Percentiles rank a stretch among this genome's conserved stretches.
Evolutionary conservation across 2,113 vertebrate species (phyloP).

Genomic region (Nothocercus nigrocapillus): DNA sequence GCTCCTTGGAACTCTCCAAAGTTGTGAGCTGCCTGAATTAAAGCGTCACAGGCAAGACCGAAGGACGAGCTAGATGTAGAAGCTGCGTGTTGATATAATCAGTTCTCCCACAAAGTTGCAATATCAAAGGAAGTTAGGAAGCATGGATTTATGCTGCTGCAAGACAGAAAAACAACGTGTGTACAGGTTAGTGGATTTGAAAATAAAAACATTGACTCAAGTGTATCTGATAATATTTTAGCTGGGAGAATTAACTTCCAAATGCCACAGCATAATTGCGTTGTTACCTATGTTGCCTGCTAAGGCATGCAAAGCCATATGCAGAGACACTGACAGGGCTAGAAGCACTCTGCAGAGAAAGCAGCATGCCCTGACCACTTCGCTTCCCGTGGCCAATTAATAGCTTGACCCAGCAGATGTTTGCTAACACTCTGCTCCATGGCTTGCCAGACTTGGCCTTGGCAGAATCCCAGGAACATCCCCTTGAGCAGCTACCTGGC

Average conservation of each 20-base stretch:
- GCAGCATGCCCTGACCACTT: background rate
- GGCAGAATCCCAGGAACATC: slow-evolving; percentile 1
- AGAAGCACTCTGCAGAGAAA: background rate
- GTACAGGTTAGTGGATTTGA: background rate
- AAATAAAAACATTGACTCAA: background rate
- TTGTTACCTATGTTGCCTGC: background rate
- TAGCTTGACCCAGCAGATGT: slow-evolving; percentile 1
- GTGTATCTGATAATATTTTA: background rate
- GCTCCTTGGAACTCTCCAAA: background rate
- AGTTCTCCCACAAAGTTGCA: background rate
- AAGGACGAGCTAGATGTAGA: background rate
- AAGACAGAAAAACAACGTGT: background rate
- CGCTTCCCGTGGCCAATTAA: background rate
- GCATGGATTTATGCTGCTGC: background rate
- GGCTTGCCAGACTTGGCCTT: background rate
- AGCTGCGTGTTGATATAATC: background rate
- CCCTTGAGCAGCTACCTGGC: background rate
- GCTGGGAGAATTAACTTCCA: background rate
- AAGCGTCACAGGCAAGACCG: background rate
- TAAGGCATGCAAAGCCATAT: background rate
- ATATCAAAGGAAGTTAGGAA: background rate
- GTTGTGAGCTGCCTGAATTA: background rate
- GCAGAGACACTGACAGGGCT: background rate
- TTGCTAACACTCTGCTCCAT: background rate
- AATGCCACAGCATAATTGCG: background rate